Conservation (phyloP, 2,888 invertebrate genomes). For the Protophormia terraenovae region DNA sequence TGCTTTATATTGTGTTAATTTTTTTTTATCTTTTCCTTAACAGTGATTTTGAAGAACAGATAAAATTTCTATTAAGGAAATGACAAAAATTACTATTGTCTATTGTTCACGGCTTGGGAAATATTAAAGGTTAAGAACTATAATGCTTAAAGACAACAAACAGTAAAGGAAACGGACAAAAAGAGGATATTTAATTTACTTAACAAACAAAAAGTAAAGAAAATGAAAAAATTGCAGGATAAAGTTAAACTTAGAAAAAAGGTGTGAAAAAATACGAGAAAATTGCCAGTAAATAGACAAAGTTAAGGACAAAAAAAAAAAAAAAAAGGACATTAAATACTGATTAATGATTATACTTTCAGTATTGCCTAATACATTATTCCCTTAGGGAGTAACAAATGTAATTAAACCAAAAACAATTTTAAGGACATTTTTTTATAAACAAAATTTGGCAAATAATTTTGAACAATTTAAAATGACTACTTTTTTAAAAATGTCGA, state of each 20-base stretch:
- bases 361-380: not conserved
- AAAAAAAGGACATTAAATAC: conserved; percentile 61
- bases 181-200: conserved; percentile 66
- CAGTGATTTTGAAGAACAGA: conserved; percentile 73
- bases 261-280: conserved; percentile 59
- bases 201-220: conserved; percentile 37
- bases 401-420: conserved; percentile 43
- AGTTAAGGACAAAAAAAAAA: conserved; percentile 32
- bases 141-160: conserved; percentile 46
- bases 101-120: conserved; percentile 71
- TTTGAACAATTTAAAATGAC: not conserved
- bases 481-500: not conserved
- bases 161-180: conserved; percentile 19
- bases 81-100: conserved; percentile 78
- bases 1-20: conserved; percentile 48
- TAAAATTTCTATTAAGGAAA: conserved; percentile 81
- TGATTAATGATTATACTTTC: conserved; percentile 58
- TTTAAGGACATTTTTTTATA: not conserved
- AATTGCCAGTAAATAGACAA: conserved; percentile 59
- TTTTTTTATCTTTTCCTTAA: conserved; percentile 7
- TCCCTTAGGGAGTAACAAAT: conserved; percentile 26
- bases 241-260: conserved; percentile 40
- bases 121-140: conserved; percentile 62
- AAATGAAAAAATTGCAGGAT: not conserved
- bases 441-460: no score